Evolutionary conservation across 2,113 vertebrate genomes (phyloP), one percentile per base, ranked within the genome.

Genomic region (Rostratula benghalensis): DNA sequence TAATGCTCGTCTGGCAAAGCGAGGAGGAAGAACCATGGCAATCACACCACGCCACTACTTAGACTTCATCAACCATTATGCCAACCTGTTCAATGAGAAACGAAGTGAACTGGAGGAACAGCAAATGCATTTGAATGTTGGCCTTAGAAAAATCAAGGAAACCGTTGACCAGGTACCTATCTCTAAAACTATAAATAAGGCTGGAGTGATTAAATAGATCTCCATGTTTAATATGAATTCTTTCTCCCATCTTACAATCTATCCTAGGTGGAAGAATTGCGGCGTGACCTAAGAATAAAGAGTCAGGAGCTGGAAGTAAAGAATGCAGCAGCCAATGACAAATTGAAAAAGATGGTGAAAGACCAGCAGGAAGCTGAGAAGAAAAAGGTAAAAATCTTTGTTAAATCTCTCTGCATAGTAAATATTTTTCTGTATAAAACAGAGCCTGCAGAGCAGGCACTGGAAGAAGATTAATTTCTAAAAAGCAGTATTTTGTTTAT

Each of bases 291-390:
- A 78, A 98, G 99, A 93, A 99, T 99, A 94, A 99, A 99, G 98
- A 99, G 99, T 95, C 99, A 99, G 78, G 99, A 99, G 94, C 96
- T 99, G 90, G 99, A 99, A 96, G 98, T 99, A 15, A 99, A 99
- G 97, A 99, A 99, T 7, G 99, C 99, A 7, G 99, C 99, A 7
- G 99, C 99, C 91, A 99, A 99, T 22, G 99, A 99, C 98, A 99
- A 99, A 96, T 97, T 99, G 94, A 99, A 99, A 95, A 99, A 99
- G 98, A 99, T 99, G 99, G 99, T 99, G 78, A 99, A 99, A 95
- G 99, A 99, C 97, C 99, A 99, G 67, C 99, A 99, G 87, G 99
- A 99, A 96, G 99, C 99, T 0, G 99, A 99, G 76, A 99, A 99
- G 98, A 99, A 99, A 92, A 99, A 99, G 98, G 99, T 99, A 73